These are phyloP conservation scores for Myiotriccus ornatus DNA, from an alignment of 2,797 vertebrate species.

Conservation along the genomic window DNA sequence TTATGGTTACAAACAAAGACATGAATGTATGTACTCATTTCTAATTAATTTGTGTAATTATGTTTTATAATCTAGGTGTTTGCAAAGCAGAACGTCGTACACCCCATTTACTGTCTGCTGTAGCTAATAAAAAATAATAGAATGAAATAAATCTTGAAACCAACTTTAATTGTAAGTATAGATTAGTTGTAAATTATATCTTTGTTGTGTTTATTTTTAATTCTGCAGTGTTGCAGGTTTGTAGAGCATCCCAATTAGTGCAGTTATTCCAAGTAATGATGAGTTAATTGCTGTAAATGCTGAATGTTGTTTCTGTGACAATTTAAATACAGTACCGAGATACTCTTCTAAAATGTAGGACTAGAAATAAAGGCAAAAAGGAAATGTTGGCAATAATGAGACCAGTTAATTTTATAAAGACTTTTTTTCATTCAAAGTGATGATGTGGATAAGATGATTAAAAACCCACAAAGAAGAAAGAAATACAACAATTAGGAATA, in stretches of 20 bases:
- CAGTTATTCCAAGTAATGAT: slow-evolving; percentile 78
- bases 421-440: background rate
- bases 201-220: slow-evolving; percentile 83
- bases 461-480: background rate
- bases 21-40: slow-evolving; percentile 71
- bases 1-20: slow-evolving; percentile 74
- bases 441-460: background rate
- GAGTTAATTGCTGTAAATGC: slow-evolving; percentile 78
- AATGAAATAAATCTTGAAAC: slow-evolving; percentile 79
- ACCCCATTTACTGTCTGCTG: slow-evolving; percentile 78
- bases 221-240: slow-evolving; percentile 80
- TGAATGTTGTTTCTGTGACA: slow-evolving; percentile 69
- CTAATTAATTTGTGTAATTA: slow-evolving; percentile 84
- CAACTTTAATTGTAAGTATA: slow-evolving; percentile 78
- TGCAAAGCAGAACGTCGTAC: slow-evolving; percentile 75
- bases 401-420: background rate
- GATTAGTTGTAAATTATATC: slow-evolving; percentile 79
- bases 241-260: slow-evolving; percentile 77
- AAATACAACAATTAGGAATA: background rate
- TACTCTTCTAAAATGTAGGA: background rate
- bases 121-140: slow-evolving; percentile 82
- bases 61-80: slow-evolving; percentile 80
- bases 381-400: background rate
- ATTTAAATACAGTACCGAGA: slow-evolving; percentile 60
- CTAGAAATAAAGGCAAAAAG: background rate